Evolutionary conservation across 2,797 vertebrate species (phyloP).

Genomic region (Lepilemur septentrionalis): DNA sequence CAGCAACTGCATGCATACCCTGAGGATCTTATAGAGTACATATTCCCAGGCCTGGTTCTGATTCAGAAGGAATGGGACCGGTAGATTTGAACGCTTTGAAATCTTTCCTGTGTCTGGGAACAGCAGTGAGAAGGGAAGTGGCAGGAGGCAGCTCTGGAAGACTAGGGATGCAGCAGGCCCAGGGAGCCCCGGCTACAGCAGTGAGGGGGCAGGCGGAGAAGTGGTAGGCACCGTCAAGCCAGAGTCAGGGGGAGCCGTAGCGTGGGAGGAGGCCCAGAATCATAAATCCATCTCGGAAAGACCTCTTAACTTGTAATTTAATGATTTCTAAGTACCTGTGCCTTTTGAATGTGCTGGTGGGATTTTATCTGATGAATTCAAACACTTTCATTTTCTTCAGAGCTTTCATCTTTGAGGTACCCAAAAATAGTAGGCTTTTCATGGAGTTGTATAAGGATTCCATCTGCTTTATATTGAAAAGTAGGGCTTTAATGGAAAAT

Average conservation of each 20-base stretch:
- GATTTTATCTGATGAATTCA: constrained; percentile 53
- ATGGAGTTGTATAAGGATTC: constrained; percentile 76
- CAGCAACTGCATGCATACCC: neutral
- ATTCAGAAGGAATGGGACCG: neutral
- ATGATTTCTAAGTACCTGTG: constrained; percentile 42
- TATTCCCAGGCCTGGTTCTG: neutral
- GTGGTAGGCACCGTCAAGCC: neutral
- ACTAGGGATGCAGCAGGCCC: neutral
- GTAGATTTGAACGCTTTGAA: neutral
- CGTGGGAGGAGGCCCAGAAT: neutral
- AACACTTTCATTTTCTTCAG: constrained; percentile 70
- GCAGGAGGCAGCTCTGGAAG: neutral
- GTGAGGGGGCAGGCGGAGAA: neutral
- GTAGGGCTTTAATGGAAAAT: constrained; percentile 76
- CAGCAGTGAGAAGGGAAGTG: neutral
- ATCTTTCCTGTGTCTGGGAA: neutral
- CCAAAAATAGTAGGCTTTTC: constrained; percentile 69
- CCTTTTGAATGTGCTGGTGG: constrained; percentile 54
- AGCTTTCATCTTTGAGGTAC: constrained; percentile 65
- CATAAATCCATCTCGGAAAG: neutral
- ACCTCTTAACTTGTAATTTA: constrained; percentile 30
- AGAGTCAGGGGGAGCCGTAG: neutral
- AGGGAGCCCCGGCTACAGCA: neutral
- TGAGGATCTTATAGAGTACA: neutral
- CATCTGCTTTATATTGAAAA: constrained; percentile 76